phyloP scores from a whole-genome alignment of 2,113 vertebrate genomes.

The Thryonomys swinderianus region DNA sequence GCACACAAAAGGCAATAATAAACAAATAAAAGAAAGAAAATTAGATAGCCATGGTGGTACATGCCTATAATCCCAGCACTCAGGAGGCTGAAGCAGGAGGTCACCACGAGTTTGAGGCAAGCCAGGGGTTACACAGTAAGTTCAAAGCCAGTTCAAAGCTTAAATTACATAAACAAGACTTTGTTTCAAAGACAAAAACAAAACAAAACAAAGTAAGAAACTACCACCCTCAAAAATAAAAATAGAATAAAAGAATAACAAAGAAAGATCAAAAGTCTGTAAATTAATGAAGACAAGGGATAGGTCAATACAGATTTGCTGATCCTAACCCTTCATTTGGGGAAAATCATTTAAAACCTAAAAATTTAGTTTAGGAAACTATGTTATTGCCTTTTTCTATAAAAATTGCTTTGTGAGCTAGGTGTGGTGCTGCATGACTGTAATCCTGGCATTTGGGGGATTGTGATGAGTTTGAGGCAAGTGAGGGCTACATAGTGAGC shows the following conservation, averaged over 20 bases:
- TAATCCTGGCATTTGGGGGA: neutral
- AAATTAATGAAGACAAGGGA: neutral
- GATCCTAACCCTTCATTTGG: neutral
- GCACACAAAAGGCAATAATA: neutral
- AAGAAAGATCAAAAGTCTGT: neutral
- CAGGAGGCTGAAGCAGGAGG: neutral
- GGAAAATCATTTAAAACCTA: neutral
- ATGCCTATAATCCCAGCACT: neutral
- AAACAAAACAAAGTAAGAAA: neutral
- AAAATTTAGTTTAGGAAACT: constrained; percentile 30
- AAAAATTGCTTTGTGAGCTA: neutral
- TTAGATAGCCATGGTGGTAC: neutral
- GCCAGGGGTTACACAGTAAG: neutral
- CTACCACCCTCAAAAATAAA: too few species aligned
- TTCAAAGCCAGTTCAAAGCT: neutral
- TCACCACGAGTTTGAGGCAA: neutral
- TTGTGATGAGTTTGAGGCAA: neutral
- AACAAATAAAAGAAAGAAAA: neutral
- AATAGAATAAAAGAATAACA: neutral
- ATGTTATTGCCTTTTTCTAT: neutral
- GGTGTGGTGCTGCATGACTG: neutral
- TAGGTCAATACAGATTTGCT: neutral
- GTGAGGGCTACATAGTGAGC: neutral
- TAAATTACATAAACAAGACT: neutral
- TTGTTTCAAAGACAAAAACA: neutral